These are phyloP conservation scores for Heliothis subflexa DNA, from an alignment of 1,140 invertebrate genomes.

Conservation along the genomic window DNA sequence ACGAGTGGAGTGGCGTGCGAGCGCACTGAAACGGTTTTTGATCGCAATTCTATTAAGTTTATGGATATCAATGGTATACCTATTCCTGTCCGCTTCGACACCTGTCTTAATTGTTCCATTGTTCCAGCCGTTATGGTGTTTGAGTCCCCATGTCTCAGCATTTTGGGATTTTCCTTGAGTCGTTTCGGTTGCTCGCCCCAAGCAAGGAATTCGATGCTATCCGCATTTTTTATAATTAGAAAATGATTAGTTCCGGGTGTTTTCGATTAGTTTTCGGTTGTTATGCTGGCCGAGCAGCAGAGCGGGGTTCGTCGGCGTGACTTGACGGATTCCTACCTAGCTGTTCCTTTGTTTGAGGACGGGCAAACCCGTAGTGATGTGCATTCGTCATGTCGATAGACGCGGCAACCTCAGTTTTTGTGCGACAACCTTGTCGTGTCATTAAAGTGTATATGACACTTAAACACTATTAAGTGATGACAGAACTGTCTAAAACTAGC, in stretches of 20 bases:
- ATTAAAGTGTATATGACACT: constrained; percentile 42
- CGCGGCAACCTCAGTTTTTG: constrained; percentile 36
- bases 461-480: neutral
- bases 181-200: constrained; percentile 53
- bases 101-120: constrained; percentile 46
- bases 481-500: neutral
- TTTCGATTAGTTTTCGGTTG: constrained; percentile 81
- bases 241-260: constrained; percentile 81
- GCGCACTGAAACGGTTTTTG: constrained; percentile 29
- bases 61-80: constrained; percentile 27
- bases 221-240: constrained; percentile 75
- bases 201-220: constrained; percentile 68
- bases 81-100: constrained; percentile 27
- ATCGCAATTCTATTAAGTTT: constrained; percentile 36
- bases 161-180: constrained; percentile 55
- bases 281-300: constrained; percentile 56
- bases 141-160: constrained; percentile 19
- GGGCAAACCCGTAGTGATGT: constrained; percentile 65
- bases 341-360: constrained; percentile 75
- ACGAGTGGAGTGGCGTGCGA: constrained; percentile 30
- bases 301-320: constrained; percentile 66
- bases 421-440: constrained; percentile 46
- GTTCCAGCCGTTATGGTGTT: constrained; percentile 46
- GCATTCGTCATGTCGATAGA: constrained; percentile 56
- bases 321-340: constrained; percentile 76